These are phyloP conservation scores for Dicrostonyx torquatus DNA, from an alignment of 2,797 vertebrate species.

Conservation along the genomic window DNA sequence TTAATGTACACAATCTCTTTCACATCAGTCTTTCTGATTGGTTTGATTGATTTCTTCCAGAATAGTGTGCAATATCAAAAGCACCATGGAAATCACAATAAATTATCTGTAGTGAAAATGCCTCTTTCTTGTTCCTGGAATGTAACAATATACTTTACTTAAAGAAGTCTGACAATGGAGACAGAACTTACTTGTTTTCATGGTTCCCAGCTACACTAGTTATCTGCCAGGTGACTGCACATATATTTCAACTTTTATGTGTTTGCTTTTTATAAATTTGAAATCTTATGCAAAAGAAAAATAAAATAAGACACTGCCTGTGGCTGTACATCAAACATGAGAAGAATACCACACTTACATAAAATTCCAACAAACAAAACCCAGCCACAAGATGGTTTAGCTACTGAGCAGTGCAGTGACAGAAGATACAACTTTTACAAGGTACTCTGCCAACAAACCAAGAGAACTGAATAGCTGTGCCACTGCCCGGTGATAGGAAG, in stretches of 20 bases:
- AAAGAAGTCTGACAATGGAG: conserved; percentile 51
- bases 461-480: not conserved
- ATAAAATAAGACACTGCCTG: conserved; percentile 28
- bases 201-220: not conserved
- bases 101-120: conserved; percentile 42
- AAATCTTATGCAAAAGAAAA: conserved; percentile 66
- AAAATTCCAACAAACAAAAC: conserved; percentile 32
- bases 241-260: conserved; percentile 54
- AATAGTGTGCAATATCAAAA: conserved; percentile 52
- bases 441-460: not conserved
- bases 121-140: conserved; percentile 54
- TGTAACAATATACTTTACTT: conserved; percentile 36
- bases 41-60: conserved; percentile 57
- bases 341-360: conserved; percentile 50
- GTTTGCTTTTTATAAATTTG: conserved; percentile 62
- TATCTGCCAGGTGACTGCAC: not conserved
- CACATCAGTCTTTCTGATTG: conserved; percentile 62
- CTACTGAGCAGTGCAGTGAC: not conserved
- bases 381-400: not conserved
- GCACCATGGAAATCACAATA: conserved; percentile 58
- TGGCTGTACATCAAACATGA: conserved; percentile 7
- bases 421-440: not conserved
- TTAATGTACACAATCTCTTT: conserved; percentile 57
- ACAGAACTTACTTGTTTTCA: conserved; percentile 55
- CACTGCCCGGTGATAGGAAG: not conserved